A percentile compares a stretch with the other conserved stretches of the same genome.
Evolutionary conservation across 2,113 vertebrate genomes (phyloP).

Genomic region (Esox niger): DNA sequence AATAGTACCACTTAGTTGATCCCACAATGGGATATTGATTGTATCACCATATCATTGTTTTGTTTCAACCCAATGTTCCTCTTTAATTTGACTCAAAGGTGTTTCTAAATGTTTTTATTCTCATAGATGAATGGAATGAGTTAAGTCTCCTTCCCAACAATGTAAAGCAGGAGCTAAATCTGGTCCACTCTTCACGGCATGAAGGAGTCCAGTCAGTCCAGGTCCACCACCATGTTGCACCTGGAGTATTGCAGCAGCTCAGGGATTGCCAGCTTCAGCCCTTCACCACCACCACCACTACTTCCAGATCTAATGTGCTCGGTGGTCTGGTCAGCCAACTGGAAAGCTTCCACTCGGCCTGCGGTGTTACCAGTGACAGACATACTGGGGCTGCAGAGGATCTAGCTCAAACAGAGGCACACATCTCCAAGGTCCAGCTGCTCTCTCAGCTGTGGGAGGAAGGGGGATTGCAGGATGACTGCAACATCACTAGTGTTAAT

Average conservation of each 20-base stretch:
- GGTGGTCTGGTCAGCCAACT: not conserved
- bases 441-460: slow-evolving; percentile 28
- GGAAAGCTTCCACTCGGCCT: slow-evolving; percentile 13
- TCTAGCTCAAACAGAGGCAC: not conserved
- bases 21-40: not conserved
- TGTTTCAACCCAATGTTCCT: too few relatives aligned
- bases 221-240: too few relatives aligned
- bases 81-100: not conserved
- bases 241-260: too few relatives aligned
- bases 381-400: not conserved
- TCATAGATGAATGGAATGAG: not conserved
- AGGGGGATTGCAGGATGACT: not conserved
- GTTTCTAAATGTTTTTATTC: not conserved
- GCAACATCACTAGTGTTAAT: not conserved
- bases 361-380: not conserved
- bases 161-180: slow-evolving; percentile 21
- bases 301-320: too few relatives aligned
- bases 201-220: not conserved
- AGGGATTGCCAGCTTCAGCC: too few relatives aligned
- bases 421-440: slow-evolving; percentile 2
- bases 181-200: not conserved
- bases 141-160: slow-evolving; percentile 6
- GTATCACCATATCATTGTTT: not conserved
- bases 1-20: not conserved
- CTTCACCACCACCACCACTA: too few relatives aligned